These are phyloP conservation scores for Hormaphis cornu DNA, from an alignment of 1,140 invertebrate species.

Conservation along the genomic window DNA sequence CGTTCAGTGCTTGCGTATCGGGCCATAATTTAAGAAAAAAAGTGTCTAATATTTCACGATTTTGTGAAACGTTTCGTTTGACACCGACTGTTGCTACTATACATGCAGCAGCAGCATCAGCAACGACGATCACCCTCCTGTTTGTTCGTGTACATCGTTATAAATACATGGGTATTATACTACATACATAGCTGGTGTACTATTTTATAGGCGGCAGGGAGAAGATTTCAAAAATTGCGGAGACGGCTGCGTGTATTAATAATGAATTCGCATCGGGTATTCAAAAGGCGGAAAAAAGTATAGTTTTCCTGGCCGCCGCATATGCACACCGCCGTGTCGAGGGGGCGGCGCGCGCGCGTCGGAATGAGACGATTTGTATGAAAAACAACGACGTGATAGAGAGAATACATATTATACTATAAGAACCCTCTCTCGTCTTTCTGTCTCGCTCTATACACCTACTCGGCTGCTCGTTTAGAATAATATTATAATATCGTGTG, in stretches of 20 bases:
- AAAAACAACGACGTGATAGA: slow-evolving; percentile 13
- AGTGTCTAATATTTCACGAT: too few relatives aligned
- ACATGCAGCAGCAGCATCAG: too few relatives aligned
- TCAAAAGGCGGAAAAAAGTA: slow-evolving; percentile 13
- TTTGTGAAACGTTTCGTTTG: too few relatives aligned
- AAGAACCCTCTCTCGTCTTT: slow-evolving; percentile 4
- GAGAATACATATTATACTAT: neutral
- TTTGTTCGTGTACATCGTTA: neutral
- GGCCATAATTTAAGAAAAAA: too few relatives aligned
- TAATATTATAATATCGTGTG: neutral
- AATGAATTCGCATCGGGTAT: slow-evolving; percentile 30
- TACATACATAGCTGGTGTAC: neutral
- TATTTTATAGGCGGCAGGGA: too few relatives aligned
- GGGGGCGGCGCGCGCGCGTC: neutral
- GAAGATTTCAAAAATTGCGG: slow-evolving; percentile 27
- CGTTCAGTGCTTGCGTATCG: too few relatives aligned
- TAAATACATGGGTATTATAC: neutral
- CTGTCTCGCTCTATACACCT: neutral
- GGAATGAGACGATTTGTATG: slow-evolving; percentile 30
- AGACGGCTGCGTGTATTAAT: slow-evolving; percentile 10
- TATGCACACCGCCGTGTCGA: neutral
- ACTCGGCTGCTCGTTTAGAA: too few relatives aligned
- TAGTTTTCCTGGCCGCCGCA: neutral
- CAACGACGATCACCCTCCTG: neutral
- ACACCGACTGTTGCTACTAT: too few relatives aligned